These are phyloP conservation scores for Noctua janthina DNA, from an alignment of 2,888 invertebrate genomes.

Conservation along the genomic window DNA sequence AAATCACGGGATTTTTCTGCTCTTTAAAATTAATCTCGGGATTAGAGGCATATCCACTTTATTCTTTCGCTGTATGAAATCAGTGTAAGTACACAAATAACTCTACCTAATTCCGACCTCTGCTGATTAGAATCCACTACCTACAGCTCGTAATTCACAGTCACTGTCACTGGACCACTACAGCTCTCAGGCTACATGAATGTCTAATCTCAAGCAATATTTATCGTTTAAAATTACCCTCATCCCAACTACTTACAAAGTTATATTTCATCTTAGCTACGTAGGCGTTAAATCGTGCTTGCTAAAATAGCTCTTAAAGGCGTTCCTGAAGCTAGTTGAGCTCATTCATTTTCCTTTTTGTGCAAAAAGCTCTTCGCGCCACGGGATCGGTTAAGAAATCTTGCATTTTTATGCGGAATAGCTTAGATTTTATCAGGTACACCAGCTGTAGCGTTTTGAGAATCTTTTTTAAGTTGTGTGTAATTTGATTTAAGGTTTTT, in stretches of 20 bases:
- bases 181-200: not conserved
- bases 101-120: no score
- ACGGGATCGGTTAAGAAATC: conserved; percentile 13
- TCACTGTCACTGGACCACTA: not conserved
- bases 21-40: no score
- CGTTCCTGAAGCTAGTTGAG: conserved; percentile 26
- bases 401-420: conserved; percentile 18
- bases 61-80: no score
- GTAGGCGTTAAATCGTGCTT: conserved; percentile 30
- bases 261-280: conserved; percentile 7
- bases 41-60: no score
- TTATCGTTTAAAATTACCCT: not conserved
- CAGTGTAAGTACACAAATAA: no score
- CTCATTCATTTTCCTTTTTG: conserved; percentile 41
- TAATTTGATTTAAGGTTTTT: not conserved
- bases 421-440: conserved; percentile 19
- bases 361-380: conserved; percentile 32
- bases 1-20: no score
- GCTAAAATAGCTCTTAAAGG: conserved; percentile 20
- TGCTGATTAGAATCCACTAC: not conserved
- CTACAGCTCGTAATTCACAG: not conserved
- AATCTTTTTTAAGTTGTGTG: not conserved
- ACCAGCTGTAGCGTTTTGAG: not conserved
- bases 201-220: not conserved
- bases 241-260: conserved; percentile 7